Evolutionary conservation across 2,888 invertebrate species (phyloP), one percentile per base, ranked within the genome.

Genomic region (Parnassius smintheus): DNA sequence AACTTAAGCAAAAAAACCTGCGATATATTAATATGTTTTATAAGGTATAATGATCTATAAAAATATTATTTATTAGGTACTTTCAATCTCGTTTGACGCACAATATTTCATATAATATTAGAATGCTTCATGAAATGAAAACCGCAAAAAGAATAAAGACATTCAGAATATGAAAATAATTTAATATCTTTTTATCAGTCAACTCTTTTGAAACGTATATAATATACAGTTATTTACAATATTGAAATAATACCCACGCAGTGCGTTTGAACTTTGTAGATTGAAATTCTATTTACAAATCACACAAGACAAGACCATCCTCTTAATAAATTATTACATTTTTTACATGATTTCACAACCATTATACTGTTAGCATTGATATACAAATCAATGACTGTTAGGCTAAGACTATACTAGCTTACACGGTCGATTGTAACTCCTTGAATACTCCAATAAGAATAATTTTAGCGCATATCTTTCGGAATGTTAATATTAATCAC

Each of bases 201-300:
- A 61, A 59, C 51, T 62, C 60, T 61, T 25, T 54, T 58, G 41
- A 56, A 60, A 52, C 66, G 64, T 49, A 11, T 49, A 11, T 57
- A 60, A 7, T 72, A 49, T 69, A 73, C 69, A 73, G 42, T 62
- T 66, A 68, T 69, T 62, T 69, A 70, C 70, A 72, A 13, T 22
- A 2, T 18, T 4, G 0, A 18, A n/a, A 18, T 13, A 50, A 42
- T 18, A 51, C 9, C 25, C 35, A 46, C 13, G 46, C 44, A 46
- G 13, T n/a, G 54, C n/a, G 44, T 9, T 45, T 61, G 44, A 44
- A 8, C 9, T 25, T 3, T 1, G 18, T 44, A n/a, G 9, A 56
- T 56, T 55, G 22, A 13, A 50, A 55, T 18, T 46, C 2, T 12
- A 12, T n/a, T 35, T n/a, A 45, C 45, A 55, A 49, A 54, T 55